Evolutionary conservation across 2,113 vertebrate species (phyloP).

Genomic region (Motacilla alba): DNA sequence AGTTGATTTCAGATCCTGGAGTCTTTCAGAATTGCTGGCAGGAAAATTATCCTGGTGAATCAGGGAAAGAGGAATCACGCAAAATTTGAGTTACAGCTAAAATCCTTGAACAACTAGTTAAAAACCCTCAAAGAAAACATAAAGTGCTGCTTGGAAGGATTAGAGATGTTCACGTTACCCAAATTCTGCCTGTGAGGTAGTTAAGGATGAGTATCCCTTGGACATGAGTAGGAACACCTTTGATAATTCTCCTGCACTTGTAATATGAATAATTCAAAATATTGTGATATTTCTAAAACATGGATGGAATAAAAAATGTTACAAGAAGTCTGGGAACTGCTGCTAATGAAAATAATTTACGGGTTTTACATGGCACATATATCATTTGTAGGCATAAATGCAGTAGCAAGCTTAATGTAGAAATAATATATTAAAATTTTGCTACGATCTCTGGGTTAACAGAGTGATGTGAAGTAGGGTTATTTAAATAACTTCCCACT

Average conservation of each 20-base stretch:
- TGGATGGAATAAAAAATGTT: not conserved
- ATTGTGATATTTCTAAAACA: not conserved
- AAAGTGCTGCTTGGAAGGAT: not conserved
- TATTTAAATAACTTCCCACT: not conserved
- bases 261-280: not conserved
- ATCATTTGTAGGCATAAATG: not conserved
- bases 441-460: not conserved
- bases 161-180: not conserved
- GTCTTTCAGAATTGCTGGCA: constrained; percentile 89
- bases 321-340: not conserved
- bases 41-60: constrained; percentile 92
- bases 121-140: not conserved
- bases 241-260: not conserved
- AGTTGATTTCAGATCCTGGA: constrained; percentile 95
- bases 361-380: not conserved
- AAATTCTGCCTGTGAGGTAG: not conserved
- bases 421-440: not conserved
- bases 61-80: not conserved
- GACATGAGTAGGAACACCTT: not conserved
- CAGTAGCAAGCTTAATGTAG: not conserved
- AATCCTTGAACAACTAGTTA: not conserved
- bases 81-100: not conserved
- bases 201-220: not conserved
- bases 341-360: not conserved
- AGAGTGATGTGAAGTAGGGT: not conserved